These are phyloP conservation scores for Drosophila pruinosa DNA, from an alignment of 1,140 invertebrate genomes.

Conservation along the genomic window DNA sequence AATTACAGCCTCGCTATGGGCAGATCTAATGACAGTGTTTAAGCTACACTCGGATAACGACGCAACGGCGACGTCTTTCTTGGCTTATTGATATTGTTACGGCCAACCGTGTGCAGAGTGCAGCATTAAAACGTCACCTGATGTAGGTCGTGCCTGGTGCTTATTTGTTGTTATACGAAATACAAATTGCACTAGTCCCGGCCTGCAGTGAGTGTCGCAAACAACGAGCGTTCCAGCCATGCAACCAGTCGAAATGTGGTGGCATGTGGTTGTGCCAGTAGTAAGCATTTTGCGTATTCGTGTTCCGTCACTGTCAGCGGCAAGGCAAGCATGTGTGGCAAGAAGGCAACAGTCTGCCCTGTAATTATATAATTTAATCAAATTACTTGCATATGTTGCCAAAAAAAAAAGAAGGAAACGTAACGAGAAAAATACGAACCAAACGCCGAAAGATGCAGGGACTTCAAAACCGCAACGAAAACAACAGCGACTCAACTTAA, in stretches of 20 bases:
- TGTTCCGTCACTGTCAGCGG: constrained; percentile 62
- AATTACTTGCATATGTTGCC: constrained; percentile 81
- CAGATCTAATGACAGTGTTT: constrained; percentile 64
- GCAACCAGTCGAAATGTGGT: too few species aligned
- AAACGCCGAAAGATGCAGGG: constrained; percentile 45
- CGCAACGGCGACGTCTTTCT: constrained; percentile 11
- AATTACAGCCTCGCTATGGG: constrained; percentile 61
- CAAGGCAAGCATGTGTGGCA: constrained; percentile 19
- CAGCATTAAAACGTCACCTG: constrained; percentile 79
- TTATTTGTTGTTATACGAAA: constrained; percentile 74
- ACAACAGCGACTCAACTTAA: constrained; percentile 49
- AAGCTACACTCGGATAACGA: constrained; percentile 37
- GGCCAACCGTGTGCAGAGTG: constrained; percentile 38
- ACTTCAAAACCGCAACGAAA: constrained; percentile 26
- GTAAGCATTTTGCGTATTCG: constrained; percentile 49
- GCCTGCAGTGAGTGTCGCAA: constrained; percentile 79
- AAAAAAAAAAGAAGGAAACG: constrained; percentile 41
- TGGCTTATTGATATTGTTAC: constrained; percentile 63
- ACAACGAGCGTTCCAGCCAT: too few species aligned
- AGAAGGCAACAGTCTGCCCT: constrained; percentile 47
- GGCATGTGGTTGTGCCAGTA: constrained; percentile 7
- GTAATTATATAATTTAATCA: constrained; percentile 81
- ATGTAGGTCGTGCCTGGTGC: constrained; percentile 82
- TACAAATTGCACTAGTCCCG: constrained; percentile 83
- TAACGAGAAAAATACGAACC: constrained; percentile 29